Conservation (phyloP, 2,797 vertebrate genomes). For the Tympanoctomys barrerae region DNA sequence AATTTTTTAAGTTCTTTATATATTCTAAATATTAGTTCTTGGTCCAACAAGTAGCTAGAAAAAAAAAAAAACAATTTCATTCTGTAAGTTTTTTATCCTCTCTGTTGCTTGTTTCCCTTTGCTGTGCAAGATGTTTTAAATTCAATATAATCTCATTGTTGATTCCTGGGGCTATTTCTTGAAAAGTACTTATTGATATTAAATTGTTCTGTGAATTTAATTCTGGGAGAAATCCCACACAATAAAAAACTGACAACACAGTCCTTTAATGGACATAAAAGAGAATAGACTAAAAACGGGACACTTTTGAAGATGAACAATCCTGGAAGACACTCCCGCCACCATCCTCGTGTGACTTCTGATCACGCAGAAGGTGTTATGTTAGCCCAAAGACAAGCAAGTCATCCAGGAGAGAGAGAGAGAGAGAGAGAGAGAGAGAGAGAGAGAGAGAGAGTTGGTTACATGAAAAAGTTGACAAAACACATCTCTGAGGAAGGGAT, state of each 20-base stretch:
- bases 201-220: constrained; percentile 56
- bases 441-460: background rate
- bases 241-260: background rate
- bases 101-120: background rate
- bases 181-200: background rate
- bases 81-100: background rate
- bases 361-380: constrained; percentile 3
- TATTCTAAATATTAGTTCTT: background rate
- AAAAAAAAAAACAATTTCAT: background rate
- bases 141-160: background rate
- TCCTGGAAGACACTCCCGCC: background rate
- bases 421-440: too few relatives aligned
- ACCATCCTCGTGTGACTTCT: background rate
- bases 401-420: background rate
- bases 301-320: constrained; percentile 45
- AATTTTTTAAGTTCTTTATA: background rate
- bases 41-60: background rate
- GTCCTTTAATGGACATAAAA: constrained; percentile 10
- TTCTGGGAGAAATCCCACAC: constrained; percentile 38
- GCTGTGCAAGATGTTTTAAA: background rate
- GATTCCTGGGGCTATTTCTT: background rate
- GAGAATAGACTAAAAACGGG: background rate
- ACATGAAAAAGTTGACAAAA: constrained; percentile 30
- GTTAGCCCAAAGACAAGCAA: constrained; percentile 11
- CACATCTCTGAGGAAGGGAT: constrained; percentile 18